Percentiles rank a stretch among this genome's conserved stretches.
phyloP scores from a whole-genome alignment of 2,797 vertebrate genomes.

The Enteromius fasciolatus region DNA sequence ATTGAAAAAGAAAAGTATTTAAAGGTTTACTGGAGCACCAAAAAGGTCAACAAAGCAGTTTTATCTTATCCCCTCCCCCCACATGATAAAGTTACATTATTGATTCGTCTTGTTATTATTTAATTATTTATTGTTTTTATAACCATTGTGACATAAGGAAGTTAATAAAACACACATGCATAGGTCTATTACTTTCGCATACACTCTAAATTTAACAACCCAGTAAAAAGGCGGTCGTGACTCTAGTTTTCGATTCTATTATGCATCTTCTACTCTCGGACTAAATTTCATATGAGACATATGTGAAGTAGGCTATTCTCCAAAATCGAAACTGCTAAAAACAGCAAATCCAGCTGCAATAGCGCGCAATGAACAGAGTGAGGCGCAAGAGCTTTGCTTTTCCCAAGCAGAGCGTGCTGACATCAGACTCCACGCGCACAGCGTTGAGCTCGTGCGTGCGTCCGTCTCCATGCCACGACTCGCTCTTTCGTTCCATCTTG shows the following conservation, averaged over 20 bases:
- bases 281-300: not conserved
- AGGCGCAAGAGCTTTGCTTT: constrained; percentile 62
- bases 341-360: constrained; percentile 60
- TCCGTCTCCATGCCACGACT: constrained; percentile 81
- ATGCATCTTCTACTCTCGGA: not conserved
- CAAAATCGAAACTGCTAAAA: not conserved
- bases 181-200: not conserved
- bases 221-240: not conserved
- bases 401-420: constrained; percentile 74
- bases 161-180: not conserved
- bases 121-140: not conserved
- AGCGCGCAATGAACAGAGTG: constrained; percentile 42
- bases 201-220: not conserved
- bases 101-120: not conserved
- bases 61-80: too few relatives aligned
- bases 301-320: not conserved
- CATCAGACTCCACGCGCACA: constrained; percentile 77
- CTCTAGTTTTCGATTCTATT: not conserved
- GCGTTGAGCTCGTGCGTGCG: constrained; percentile 75
- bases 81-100: not conserved
- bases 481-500: constrained; percentile 82
- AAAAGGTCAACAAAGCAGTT: not conserved
- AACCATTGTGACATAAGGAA: not conserved
- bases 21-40: not conserved
- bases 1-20: not conserved